Percentiles rank a stretch among this genome's conserved stretches.
These are phyloP conservation scores for Jacana jacana DNA, from an alignment of 2,113 vertebrate genomes.

Conservation along the genomic window DNA sequence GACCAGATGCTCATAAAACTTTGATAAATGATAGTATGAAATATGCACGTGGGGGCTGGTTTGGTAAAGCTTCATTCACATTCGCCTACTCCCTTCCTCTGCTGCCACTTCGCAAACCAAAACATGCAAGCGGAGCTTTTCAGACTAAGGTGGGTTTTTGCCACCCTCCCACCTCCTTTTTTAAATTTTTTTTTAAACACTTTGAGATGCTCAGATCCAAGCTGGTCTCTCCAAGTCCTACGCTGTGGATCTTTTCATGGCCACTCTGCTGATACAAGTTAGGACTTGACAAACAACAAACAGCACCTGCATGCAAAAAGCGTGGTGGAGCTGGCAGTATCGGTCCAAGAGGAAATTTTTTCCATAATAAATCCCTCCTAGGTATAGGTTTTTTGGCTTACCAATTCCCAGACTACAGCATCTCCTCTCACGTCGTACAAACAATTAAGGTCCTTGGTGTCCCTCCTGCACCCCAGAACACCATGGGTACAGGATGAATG, in stretches of 20 bases:
- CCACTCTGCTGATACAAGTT: neutral
- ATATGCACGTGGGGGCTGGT: conserved; percentile 12
- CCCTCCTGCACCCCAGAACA: neutral
- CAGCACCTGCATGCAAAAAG: neutral
- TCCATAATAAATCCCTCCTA: neutral
- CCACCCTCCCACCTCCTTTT: neutral
- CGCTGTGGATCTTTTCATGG: neutral
- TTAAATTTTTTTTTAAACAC: neutral
- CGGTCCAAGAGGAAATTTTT: neutral
- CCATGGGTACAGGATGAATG: neutral
- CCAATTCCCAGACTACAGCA: neutral
- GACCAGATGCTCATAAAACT: conserved; percentile 62
- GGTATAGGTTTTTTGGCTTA: neutral
- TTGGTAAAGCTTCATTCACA: conserved; percentile 30
- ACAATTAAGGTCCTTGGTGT: neutral
- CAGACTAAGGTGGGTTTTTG: neutral
- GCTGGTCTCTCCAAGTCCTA: neutral
- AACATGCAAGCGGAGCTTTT: neutral
- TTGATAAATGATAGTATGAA: conserved; percentile 15
- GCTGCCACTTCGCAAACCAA: conserved; percentile 20
- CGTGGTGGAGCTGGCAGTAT: fast-evolving
- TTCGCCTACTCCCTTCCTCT: conserved; percentile 36
- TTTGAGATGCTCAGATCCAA: neutral
- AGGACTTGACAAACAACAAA: neutral
- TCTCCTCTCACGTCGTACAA: neutral